Base-by-base conservation (phyloP, 1,140 invertebrate species). In the Papilio glaucus region DNA sequence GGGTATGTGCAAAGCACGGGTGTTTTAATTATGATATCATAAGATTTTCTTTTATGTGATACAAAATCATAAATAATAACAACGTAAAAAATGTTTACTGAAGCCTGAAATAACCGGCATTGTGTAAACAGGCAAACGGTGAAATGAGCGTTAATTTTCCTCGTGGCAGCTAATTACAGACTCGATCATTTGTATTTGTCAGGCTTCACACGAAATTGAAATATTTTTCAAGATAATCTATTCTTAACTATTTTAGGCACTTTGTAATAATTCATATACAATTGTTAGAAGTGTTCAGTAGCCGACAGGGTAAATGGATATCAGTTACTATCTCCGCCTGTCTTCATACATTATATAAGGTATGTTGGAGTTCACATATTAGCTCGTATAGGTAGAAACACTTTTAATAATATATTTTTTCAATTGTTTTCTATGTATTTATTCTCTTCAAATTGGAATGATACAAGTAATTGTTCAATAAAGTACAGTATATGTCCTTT, bases 131-230 rank as follows among this genome's bases (percentile, higher is more conserved):
- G 49, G 49, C 21, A 57, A 57, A 24, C 21, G 24, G 9, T 57
- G 49, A 57, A 57, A 57, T 57, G 12, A 57, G 49, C 21, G 49
- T 24, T 24, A 9, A 13, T 57, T 57, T 57, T 57, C 49, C 49
- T 57, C 49, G 49, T 57, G 21, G 49, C 21, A 57, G 49, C 49
- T 57, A 57, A 57, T 57, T 57, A 57, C 12, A 57, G 24, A 57
- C 21, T 24, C 49, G 18, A 57, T 57, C 49, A 57, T 57, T 57
- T 12, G 21, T 57, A 57, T 57, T 24, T 57, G 49, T 57, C 49
- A 57, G 49, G 24, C 21, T 57, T 57, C 12, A 18, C 49, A 21
- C 10, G 21, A 57, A 57, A 57, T 57, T 57, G 9, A 57, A 57
- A 57, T 26, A 24, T 57, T 12, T 57, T 57, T 57, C 21, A 24